These are phyloP conservation scores for Leucozona laternaria DNA, from an alignment of 2,888 invertebrate species.

Conservation along the genomic window DNA sequence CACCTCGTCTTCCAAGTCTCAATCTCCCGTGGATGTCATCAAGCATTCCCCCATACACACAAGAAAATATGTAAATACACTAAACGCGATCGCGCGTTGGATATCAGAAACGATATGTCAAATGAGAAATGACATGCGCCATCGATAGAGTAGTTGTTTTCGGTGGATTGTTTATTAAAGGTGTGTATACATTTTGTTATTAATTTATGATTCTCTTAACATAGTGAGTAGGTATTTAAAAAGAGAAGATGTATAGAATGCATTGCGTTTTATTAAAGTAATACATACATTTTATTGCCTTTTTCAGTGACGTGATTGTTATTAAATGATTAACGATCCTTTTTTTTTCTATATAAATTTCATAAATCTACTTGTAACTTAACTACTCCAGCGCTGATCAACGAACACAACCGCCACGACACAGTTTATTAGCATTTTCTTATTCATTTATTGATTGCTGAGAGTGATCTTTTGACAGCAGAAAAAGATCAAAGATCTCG, in stretches of 20 bases:
- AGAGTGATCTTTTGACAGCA: conserved; percentile 80
- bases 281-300: neutral
- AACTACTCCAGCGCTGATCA: conserved; percentile 1
- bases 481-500: conserved; percentile 81
- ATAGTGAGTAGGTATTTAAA: conserved; percentile 15
- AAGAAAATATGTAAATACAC: conserved; percentile 36
- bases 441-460: conserved; percentile 60
- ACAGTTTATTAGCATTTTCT: conserved; percentile 60
- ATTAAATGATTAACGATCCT: conserved; percentile 10
- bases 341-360: conserved; percentile 13
- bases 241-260: conserved; percentile 34
- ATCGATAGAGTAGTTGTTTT: conserved; percentile 70
- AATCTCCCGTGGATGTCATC: conserved; percentile 15
- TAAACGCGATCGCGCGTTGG: conserved; percentile 12
- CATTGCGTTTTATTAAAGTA: conserved; percentile 28
- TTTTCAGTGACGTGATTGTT: neutral
- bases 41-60: conserved; percentile 25
- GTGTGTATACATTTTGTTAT: conserved; percentile 72
- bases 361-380: conserved; percentile 11
- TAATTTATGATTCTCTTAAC: conserved; percentile 41
- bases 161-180: conserved; percentile 77
- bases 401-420: conserved; percentile 22
- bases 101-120: conserved; percentile 76
- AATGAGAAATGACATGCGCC: conserved; percentile 77
- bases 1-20: conserved; percentile 25